Percentiles rank a stretch among this genome's conserved stretches.
These are phyloP conservation scores for Cephalopachus bancanus DNA, from an alignment of 2,797 vertebrate genomes.

Conservation along the genomic window DNA sequence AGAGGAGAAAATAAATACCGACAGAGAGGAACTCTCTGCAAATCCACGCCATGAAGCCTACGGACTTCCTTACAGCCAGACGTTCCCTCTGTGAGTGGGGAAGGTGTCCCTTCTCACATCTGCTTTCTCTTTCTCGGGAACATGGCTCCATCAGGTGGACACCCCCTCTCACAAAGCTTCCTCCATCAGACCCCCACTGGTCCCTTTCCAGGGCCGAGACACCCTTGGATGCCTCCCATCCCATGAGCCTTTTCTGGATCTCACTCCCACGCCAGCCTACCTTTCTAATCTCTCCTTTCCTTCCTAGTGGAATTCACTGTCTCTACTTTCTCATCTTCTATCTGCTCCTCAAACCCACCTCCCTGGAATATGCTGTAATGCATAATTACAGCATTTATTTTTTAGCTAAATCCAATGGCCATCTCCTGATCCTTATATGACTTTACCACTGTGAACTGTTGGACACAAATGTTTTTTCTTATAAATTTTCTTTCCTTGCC, in stretches of 20 bases:
- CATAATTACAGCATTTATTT: no score
- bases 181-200: no score
- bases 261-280: neutral
- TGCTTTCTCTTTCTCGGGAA: neutral
- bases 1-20: slow-evolving; percentile 47
- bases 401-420: fast-evolving
- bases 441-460: neutral
- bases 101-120: neutral
- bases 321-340: neutral
- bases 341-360: neutral
- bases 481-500: neutral
- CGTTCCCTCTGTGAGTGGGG: neutral
- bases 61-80: neutral
- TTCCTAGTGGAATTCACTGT: neutral
- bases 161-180: neutral
- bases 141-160: neutral
- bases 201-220: no score
- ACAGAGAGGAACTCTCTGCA: neutral
- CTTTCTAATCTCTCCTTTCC: neutral
- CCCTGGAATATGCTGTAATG: no score
- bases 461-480: fast-evolving
- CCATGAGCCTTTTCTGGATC: neutral
- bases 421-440: neutral
- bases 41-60: neutral
- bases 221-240: neutral